Percentiles rank a stretch among this genome's conserved stretches.
phyloP scores from a whole-genome alignment of 2,797 vertebrate species.

The Bovichtus diacanthus region DNA sequence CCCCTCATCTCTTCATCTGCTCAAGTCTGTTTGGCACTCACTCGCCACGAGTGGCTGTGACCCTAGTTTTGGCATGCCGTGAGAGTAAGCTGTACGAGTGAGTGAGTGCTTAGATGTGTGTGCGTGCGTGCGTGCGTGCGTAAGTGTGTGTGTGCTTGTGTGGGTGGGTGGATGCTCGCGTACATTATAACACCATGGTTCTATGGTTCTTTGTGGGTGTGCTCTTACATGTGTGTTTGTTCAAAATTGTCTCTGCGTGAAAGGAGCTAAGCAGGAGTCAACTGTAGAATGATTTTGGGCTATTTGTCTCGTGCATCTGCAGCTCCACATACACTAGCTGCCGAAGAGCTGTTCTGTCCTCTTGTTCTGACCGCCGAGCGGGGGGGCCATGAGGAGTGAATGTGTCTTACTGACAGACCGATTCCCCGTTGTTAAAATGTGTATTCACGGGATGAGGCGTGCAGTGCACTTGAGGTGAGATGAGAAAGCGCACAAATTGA shows the following conservation, averaged over 20 bases:
- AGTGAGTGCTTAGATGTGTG: constrained; percentile 6
- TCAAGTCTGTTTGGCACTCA: constrained; percentile 74
- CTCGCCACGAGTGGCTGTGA: constrained; percentile 69
- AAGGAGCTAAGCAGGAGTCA: constrained; percentile 67
- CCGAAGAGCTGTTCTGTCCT: constrained; percentile 55
- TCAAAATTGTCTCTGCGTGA: constrained; percentile 55
- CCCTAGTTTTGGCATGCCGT: constrained; percentile 68
- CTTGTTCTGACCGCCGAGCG: constrained; percentile 16
- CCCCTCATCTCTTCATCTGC: constrained; percentile 70
- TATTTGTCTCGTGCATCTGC: constrained; percentile 60
- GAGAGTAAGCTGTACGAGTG: constrained; percentile 58
- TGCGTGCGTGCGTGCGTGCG: not conserved
- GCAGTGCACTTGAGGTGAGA: constrained; percentile 52
- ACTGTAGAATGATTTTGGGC: constrained; percentile 60
- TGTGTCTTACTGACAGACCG: constrained; percentile 47
- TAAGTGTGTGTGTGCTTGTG: not conserved
- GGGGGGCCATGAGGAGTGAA: constrained; percentile 28
- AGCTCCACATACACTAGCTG: constrained; percentile 58
- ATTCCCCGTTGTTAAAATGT: constrained; percentile 63
- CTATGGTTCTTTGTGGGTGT: constrained; percentile 40
- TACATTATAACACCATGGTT: constrained; percentile 37
- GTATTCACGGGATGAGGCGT: constrained; percentile 63
- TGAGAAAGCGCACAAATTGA: constrained; percentile 63
- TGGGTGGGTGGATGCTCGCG: not conserved
- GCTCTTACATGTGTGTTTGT: constrained; percentile 38